Evolutionary conservation across 2,888 invertebrate genomes (phyloP).

Genomic region (Dugesia japonica): DNA sequence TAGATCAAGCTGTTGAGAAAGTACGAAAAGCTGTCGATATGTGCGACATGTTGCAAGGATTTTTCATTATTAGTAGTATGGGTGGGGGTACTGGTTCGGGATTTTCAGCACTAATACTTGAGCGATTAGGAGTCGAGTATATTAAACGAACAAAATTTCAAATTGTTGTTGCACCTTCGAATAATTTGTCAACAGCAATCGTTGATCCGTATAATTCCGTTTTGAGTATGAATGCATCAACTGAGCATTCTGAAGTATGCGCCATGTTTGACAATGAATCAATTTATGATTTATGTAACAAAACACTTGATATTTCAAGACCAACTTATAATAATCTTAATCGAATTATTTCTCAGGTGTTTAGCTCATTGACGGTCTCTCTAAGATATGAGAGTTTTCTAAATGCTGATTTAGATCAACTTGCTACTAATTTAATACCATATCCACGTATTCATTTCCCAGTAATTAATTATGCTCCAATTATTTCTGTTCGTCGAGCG

Average conservation of each 20-base stretch:
- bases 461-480: conserved; percentile 56
- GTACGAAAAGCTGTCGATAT: conserved; percentile 46
- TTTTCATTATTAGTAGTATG: conserved; percentile 57
- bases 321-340: conserved; percentile 75
- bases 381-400: conserved; percentile 49
- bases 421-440: conserved; percentile 46
- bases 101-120: conserved; percentile 52
- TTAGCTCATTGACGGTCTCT: conserved; percentile 46
- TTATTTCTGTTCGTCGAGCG: conserved; percentile 41
- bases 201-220: conserved; percentile 65
- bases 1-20: conserved; percentile 42
- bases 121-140: conserved; percentile 55
- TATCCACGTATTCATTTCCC: conserved; percentile 66
- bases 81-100: conserved; percentile 43
- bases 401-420: conserved; percentile 50
- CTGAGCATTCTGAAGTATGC: conserved; percentile 80
- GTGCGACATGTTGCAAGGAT: conserved; percentile 51
- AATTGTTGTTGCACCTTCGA: conserved; percentile 43
- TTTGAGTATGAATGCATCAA: conserved; percentile 76
- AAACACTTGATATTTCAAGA: conserved; percentile 65
- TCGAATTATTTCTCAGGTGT: conserved; percentile 74
- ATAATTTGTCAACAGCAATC: conserved; percentile 40
- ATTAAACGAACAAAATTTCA: conserved; percentile 46
- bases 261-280: conserved; percentile 43
- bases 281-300: conserved; percentile 52